phyloP scores from a whole-genome alignment of 2,888 invertebrate species.

The Drosophila neotestacea region DNA sequence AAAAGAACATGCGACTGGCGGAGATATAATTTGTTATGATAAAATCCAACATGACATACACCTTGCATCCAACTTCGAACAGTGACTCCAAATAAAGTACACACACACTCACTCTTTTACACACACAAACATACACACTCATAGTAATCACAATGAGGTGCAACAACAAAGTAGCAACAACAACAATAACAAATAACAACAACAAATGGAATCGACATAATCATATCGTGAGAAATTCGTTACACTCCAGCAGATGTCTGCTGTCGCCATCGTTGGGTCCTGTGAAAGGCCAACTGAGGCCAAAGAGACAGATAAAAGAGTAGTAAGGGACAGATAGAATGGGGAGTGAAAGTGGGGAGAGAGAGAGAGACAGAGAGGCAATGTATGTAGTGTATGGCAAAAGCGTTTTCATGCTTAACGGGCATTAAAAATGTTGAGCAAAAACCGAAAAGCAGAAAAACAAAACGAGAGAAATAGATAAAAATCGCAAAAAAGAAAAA shows the following conservation, averaged over 20 bases:
- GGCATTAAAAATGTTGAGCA: constrained; percentile 78
- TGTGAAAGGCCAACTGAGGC: constrained; percentile 70
- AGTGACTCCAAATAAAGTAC: constrained; percentile 18
- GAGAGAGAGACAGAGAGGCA: constrained; percentile 8
- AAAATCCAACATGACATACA: constrained; percentile 63
- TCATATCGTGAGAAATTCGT: constrained; percentile 85
- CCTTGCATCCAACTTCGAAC: constrained; percentile 53
- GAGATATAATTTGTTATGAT: constrained; percentile 56
- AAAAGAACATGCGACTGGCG: constrained; percentile 17
- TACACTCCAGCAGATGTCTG: constrained; percentile 80
- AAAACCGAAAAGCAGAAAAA: constrained; percentile 50
- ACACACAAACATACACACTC: constrained; percentile 22
- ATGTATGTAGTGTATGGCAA: constrained; percentile 41
- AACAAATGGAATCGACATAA: constrained; percentile 80
- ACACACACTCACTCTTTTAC: constrained; percentile 12
- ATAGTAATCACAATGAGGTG: constrained; percentile 26
- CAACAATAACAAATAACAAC: constrained; percentile 41
- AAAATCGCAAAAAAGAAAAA: constrained; percentile 62
- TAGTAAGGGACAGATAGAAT: neutral
- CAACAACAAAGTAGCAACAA: constrained; percentile 58
- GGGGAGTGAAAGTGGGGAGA: constrained; percentile 12
- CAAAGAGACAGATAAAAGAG: constrained; percentile 25
- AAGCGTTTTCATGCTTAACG: constrained; percentile 80
- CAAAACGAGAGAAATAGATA: constrained; percentile 57
- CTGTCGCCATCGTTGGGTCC: constrained; percentile 53